Base-by-base conservation (phyloP, 2,113 vertebrate genomes). In the Bostrychus sinensis region DNA sequence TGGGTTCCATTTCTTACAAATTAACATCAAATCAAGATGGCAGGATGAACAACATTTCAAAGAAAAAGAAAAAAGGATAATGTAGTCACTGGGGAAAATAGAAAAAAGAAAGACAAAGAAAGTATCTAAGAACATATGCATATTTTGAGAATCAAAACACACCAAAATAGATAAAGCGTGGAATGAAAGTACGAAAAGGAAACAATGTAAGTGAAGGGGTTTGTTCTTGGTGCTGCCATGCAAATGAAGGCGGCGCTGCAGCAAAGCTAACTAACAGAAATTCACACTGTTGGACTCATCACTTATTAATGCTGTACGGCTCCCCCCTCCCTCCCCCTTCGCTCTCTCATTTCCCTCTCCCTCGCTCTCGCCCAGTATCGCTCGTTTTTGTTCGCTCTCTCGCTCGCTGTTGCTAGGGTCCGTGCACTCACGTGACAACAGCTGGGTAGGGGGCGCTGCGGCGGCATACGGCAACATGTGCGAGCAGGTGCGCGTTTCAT, bases 241-340 rank as follows among this genome's bases (percentile, higher is more conserved):
- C 88, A 91, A 90, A 92, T 91, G 86, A 89, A 78, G 85, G 77
- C 42, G 69, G 83, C 41, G 80, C 86, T 76, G 88, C 88, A 81
- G 90, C 87, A 84, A 88, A 81, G 86, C 89, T 90, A 92, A 92
- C 87, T 86, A 92, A 90, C 82, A 85, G 87, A 86, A 89, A 88
- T 92, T 91, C 83, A 89, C 89, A 91, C 91, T 85, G 89, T 89
- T 91, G 89, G 87, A 88, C 87, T 90, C 90, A 92, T 92, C 90
- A 92, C 86, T 91, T 93, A 92, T 92, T 92, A 91, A 92, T 93
- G 90, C 89, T 89, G 77, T 86, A 86, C 61, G 53, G 87, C 81
- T 78, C 72, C 72, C 75, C 73, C 72, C 73, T 67, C 70, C 37
- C 64, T 72, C 61, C 66, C 66, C 72, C 70, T 75, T n/a, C n/a